Conservation (phyloP, 2,797 vertebrate genomes). For the Eulemur mongoz region DNA sequence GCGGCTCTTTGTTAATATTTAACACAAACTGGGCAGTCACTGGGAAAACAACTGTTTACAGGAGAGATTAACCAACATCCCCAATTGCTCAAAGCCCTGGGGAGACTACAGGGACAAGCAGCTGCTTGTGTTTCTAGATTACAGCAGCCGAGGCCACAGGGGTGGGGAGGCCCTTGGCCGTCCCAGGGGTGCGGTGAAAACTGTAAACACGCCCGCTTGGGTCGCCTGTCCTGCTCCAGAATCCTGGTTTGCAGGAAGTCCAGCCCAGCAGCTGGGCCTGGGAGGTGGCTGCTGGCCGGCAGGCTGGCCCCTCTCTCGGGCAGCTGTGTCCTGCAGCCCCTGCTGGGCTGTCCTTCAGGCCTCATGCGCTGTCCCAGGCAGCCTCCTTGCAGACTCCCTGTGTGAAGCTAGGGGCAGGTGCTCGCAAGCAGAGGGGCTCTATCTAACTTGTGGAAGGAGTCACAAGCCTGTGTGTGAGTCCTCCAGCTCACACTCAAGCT, state of each 20-base stretch:
- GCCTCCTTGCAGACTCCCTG: background rate
- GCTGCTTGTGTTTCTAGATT: background rate
- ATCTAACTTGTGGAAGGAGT: background rate
- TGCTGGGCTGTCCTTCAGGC: background rate
- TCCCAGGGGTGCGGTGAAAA: constrained; percentile 25
- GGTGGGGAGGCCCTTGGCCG: background rate
- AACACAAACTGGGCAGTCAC: constrained; percentile 18
- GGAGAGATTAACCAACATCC: constrained; percentile 36
- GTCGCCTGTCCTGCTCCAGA: background rate
- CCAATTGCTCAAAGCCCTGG: constrained; percentile 28
- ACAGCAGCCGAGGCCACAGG: background rate
- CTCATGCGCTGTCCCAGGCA: background rate
- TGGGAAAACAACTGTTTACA: constrained; percentile 65
- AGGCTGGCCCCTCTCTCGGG: rapidly evolving
- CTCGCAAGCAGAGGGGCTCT: background rate
- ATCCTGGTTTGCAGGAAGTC: constrained; percentile 48
- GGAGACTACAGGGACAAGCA: background rate
- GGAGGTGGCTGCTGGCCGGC: constrained; percentile 30
- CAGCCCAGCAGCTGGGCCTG: constrained; percentile 73
- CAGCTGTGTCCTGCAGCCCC: background rate
- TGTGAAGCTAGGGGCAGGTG: background rate
- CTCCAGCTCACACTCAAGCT: background rate
- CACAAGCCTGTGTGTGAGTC: background rate
- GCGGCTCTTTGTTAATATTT: constrained; percentile 66
- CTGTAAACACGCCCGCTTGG: constrained; percentile 44